Evolutionary conservation across 2,797 vertebrate species (phyloP).

Genomic region (Varecia variegata): DNA sequence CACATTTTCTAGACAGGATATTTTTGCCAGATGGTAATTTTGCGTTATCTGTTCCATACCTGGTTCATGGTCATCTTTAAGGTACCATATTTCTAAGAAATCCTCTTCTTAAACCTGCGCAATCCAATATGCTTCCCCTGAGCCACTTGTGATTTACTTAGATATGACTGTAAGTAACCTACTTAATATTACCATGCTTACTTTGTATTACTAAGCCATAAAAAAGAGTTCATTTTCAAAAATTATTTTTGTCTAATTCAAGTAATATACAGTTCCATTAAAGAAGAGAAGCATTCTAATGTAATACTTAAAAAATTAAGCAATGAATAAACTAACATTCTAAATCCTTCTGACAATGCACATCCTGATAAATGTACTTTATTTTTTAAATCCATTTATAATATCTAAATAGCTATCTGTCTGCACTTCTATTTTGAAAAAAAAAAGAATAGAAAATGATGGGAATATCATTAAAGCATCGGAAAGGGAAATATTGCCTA

Average conservation of each 20-base stretch:
- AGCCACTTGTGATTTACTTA: background rate
- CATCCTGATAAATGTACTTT: slow-evolving; percentile 50
- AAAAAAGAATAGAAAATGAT: background rate
- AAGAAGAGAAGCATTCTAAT: slow-evolving; percentile 68
- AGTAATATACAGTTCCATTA: slow-evolving; percentile 19
- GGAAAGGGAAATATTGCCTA: slow-evolving; percentile 23
- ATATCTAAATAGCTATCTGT: slow-evolving; percentile 54
- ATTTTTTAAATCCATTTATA: slow-evolving; percentile 47
- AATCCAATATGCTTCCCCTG: background rate
- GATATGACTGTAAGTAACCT: background rate
- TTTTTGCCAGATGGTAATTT: background rate
- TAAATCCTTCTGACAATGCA: slow-evolving; percentile 64
- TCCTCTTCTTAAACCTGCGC: background rate
- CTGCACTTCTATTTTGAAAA: slow-evolving; percentile 14
- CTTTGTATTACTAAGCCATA: background rate
- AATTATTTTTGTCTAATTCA: background rate
- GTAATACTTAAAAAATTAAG: slow-evolving; percentile 62
- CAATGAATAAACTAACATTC: slow-evolving; percentile 59
- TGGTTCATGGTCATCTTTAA: background rate
- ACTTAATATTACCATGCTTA: background rate
- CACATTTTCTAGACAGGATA: background rate
- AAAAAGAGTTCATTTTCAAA: background rate
- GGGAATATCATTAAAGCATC: slow-evolving; percentile 38
- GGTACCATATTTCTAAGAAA: background rate
- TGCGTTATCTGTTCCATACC: background rate